Percentiles rank a stretch among this genome's conserved stretches.
These are phyloP conservation scores for Volucella zonaria DNA, from an alignment of 2,888 invertebrate genomes.

Conservation along the genomic window DNA sequence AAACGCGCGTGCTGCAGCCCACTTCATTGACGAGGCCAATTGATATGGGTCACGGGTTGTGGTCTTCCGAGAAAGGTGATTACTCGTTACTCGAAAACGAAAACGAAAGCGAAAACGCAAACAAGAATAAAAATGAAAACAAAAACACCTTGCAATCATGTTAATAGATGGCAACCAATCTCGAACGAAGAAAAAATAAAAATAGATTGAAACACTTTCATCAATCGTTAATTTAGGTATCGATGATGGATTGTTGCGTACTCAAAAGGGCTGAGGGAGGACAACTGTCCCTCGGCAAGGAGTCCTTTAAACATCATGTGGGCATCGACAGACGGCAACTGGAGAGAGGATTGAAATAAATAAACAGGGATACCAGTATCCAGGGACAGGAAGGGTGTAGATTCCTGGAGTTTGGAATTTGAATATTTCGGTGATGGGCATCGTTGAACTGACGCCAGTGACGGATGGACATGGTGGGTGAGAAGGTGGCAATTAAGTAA, in stretches of 20 bases:
- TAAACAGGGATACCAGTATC: conserved; percentile 56
- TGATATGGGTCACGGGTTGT: conserved; percentile 65
- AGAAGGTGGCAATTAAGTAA: conserved; percentile 68
- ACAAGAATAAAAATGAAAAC: no score
- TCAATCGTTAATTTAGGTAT: conserved; percentile 65
- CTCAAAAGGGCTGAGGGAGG: neutral
- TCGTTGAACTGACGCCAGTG: conserved; percentile 4
- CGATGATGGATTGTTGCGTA: conserved; percentile 59
- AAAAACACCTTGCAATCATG: conserved; percentile 65
- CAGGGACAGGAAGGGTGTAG: conserved; percentile 30
- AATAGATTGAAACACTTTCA: conserved; percentile 62
- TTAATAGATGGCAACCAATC: conserved; percentile 62
- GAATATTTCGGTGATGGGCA: conserved; percentile 36
- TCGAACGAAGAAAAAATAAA: conserved; percentile 1
- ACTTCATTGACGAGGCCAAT: conserved; percentile 20
- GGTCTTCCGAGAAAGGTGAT: conserved; percentile 47
- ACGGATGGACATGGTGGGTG: conserved; percentile 21
- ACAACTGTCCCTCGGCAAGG: conserved; percentile 11
- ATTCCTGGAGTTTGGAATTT: conserved; percentile 36
- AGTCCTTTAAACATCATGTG: neutral
- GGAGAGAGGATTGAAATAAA: conserved; percentile 9
- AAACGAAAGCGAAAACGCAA: no score
- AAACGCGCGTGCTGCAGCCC: neutral
- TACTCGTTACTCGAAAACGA: neutral
- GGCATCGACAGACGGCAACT: neutral